Evolutionary conservation across 2,113 vertebrate species (phyloP).

Genomic region (Macheiramphus alcinus): DNA sequence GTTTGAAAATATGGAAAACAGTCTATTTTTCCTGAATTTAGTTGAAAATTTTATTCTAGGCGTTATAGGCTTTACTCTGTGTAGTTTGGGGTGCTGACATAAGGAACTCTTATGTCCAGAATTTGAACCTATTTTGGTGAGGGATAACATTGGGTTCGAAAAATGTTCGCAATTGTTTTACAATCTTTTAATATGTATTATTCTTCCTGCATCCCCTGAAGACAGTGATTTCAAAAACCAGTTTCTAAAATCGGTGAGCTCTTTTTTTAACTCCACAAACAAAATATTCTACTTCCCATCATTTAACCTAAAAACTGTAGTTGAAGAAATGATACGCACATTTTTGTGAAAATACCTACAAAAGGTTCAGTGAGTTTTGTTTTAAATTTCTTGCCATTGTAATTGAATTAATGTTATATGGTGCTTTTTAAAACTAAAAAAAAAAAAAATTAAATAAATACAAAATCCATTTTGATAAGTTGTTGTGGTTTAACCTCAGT

Average conservation of each 20-base stretch:
- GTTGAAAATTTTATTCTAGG: neutral
- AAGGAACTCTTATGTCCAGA: neutral
- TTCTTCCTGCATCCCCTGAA: neutral
- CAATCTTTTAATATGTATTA: neutral
- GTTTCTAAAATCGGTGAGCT: neutral
- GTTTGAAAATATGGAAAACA: neutral
- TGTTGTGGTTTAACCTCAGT: neutral
- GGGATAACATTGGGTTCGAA: neutral
- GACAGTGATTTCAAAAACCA: neutral
- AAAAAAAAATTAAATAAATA: neutral
- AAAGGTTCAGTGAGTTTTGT: neutral
- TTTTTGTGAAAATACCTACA: neutral
- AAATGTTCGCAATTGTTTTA: neutral
- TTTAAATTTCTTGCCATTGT: neutral
- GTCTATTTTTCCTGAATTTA: neutral
- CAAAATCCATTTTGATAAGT: neutral
- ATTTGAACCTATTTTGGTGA: neutral
- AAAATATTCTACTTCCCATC: neutral
- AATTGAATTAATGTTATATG: slow-evolving; percentile 19
- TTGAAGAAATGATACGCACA: neutral
- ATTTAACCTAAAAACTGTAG: neutral
- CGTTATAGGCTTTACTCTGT: neutral
- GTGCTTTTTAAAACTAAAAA: neutral
- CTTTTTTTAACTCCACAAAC: neutral
- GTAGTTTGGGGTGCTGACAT: neutral